Base-by-base conservation (phyloP, 2,888 invertebrate species). In the Oscheius myriophilus region DNA sequence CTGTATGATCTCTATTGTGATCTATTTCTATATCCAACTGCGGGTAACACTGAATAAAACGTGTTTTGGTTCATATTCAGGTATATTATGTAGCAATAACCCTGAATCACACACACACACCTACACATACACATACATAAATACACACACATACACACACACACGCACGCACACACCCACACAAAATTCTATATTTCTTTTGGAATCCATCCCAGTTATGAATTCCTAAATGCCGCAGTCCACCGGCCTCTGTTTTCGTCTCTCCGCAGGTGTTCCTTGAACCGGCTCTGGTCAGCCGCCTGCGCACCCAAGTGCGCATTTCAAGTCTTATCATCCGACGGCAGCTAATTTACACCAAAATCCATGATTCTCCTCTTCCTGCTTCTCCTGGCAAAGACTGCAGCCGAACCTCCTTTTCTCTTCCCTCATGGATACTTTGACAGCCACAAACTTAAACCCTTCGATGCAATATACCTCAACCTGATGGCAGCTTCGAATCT, bases 361-460 rank as follows among this genome's bases (percentile, higher is more conserved):
- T 26, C 23, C 33, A 46, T 16, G 16, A 45, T 49, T 2, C 49
- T 26, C 61, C 23, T 51, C 9, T 49, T 64, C 18, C 54, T 67
- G 21, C 21, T 70, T 18, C 16, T 65, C 33, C 9, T 57, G 26
- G 26, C 49, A 2, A 33, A 51, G 33, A 45, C 55, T 9, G 62
- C 53, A 75, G 79, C 49, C 25, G 57, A 57, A 7, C 61, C 61
- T n/a, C 72, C 81, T 25, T 46, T 81, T 23, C 58, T 81, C 1
- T 81, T 80, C 57, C 81, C 81, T 1, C 81, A 81, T 72, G 81
- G 81, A 43, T 80, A 79, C 68, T 79, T 80, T 46, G 79, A 81
- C 54, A 77, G 73, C 21, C 72, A 74, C 49, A 81, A 81, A 61
- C 25, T 81, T 23, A 66, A 74, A 26, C 80, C 81, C 3, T 65